phyloP scores from a whole-genome alignment of 2,113 vertebrate species.

The Vidua chalybeata region DNA sequence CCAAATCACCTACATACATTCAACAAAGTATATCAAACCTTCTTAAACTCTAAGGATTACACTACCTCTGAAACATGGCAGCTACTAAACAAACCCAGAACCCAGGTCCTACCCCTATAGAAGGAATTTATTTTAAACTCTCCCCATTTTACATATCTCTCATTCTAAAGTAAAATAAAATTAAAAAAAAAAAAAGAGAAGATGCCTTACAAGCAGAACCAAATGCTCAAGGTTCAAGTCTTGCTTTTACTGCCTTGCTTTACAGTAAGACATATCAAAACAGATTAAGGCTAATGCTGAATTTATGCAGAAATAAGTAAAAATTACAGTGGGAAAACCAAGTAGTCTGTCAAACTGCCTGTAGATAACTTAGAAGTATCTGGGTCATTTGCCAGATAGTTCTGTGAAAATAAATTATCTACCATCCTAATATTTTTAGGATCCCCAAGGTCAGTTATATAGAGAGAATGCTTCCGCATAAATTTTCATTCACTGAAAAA shows the following conservation, averaged over 20 bases:
- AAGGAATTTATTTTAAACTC: neutral
- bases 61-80: neutral
- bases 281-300: constrained; percentile 42
- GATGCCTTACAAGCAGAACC: neutral
- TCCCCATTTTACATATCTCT: neutral
- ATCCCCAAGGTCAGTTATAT: neutral
- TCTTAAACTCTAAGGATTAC: neutral
- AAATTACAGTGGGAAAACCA: constrained; percentile 18
- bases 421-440: neutral
- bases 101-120: neutral
- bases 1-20: neutral
- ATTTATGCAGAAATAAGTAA: constrained; percentile 52
- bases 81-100: neutral
- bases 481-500: neutral
- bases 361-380: constrained; percentile 25
- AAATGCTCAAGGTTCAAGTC: neutral
- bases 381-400: constrained; percentile 31
- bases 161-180: neutral
- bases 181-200: neutral
- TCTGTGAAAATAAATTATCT: neutral
- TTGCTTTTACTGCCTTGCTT: neutral
- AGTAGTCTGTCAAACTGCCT: constrained; percentile 45
- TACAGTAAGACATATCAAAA: constrained; percentile 33
- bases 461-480: neutral
- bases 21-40: neutral